Evolutionary conservation across 2,888 invertebrate genomes (phyloP).

Genomic region (Lasioglossum zephyrum): DNA sequence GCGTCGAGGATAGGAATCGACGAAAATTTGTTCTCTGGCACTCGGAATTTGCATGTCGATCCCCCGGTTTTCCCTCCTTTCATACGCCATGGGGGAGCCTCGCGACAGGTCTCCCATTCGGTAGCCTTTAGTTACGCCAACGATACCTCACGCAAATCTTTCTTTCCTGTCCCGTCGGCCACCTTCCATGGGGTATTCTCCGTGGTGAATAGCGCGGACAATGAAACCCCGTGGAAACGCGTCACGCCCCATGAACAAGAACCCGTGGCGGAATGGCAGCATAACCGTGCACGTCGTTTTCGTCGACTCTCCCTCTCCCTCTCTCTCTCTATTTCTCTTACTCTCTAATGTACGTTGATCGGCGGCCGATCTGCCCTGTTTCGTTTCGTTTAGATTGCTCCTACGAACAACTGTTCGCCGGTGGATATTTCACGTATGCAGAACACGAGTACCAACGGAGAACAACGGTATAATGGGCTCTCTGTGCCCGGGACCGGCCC

Average conservation of each 20-base stretch:
- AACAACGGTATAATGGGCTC: conserved; percentile 27
- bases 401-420: conserved; percentile 10
- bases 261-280: not conserved
- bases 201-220: conserved; percentile 60
- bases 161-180: conserved; percentile 46
- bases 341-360: conserved; percentile 28
- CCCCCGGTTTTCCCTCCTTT: conserved; percentile 35
- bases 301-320: not conserved
- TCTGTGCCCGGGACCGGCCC: not conserved
- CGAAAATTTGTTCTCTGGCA: conserved; percentile 34
- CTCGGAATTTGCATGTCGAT: conserved; percentile 58
- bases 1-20: not conserved
- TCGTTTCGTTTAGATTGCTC: conserved; percentile 26
- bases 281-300: conserved; percentile 13
- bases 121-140: conserved; percentile 77
- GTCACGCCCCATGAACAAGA: conserved; percentile 61
- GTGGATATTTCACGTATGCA: conserved; percentile 8
- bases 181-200: conserved; percentile 45
- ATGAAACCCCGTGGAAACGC: conserved; percentile 61
- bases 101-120: conserved; percentile 67
- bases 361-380: conserved; percentile 27
- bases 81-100: conserved; percentile 34
- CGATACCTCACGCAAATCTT: conserved; percentile 70
- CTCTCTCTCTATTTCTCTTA: not conserved
- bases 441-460: not conserved